Evolutionary conservation across 2,113 vertebrate species (phyloP).

Genomic region (Octodon degus): DNA sequence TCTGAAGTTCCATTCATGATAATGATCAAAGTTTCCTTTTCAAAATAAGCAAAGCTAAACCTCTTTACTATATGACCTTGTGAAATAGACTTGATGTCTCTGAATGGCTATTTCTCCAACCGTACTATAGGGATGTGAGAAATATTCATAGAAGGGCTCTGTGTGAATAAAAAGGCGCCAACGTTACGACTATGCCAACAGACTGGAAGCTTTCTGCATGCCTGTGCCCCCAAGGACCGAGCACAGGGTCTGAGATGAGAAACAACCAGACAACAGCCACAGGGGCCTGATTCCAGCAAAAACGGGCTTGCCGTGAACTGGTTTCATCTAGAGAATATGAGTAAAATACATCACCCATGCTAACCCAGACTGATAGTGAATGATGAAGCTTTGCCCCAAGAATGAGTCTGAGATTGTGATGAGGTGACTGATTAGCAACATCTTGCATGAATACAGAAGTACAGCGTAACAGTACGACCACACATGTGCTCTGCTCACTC

Average conservation of each 20-base stretch:
- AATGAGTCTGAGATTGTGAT: not conserved
- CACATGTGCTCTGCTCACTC: not conserved
- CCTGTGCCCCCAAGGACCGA: not conserved
- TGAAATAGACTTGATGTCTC: constrained; percentile 23
- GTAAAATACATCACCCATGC: constrained; percentile 8
- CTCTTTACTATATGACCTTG: constrained; percentile 54
- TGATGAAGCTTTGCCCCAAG: not conserved
- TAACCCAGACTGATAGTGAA: not conserved
- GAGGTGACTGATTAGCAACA: not conserved
- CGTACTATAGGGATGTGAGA: constrained; percentile 44
- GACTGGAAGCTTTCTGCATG: not conserved
- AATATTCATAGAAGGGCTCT: constrained; percentile 18
- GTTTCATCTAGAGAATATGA: not conserved
- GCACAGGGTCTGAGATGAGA: not conserved
- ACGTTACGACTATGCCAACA: not conserved
- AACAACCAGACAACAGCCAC: not conserved
- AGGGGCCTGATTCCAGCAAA: not conserved
- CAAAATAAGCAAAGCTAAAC: constrained; percentile 55
- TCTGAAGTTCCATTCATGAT: not conserved
- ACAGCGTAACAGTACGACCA: not conserved
- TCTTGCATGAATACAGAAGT: not conserved
- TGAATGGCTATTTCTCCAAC: constrained; percentile 29
- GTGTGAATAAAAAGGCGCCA: constrained; percentile 26
- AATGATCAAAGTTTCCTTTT: constrained; percentile 44
- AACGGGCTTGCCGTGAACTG: not conserved